phyloP scores from a whole-genome alignment of 2,888 invertebrate genomes.

The Agrochola lota region DNA sequence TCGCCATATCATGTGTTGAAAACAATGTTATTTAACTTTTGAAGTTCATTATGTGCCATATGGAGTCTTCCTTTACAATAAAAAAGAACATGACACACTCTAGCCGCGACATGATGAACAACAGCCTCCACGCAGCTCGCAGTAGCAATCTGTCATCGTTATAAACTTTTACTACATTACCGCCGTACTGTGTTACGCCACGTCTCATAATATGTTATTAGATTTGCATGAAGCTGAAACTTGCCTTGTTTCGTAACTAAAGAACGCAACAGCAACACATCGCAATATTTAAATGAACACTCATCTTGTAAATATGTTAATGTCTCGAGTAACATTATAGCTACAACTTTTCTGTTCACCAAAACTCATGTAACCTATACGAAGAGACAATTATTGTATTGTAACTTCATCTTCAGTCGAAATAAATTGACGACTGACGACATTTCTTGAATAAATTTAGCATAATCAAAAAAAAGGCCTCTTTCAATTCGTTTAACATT shows the following conservation, averaged over 20 bases:
- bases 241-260: slow-evolving; percentile 48
- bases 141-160: slow-evolving; percentile 57
- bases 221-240: slow-evolving; percentile 61
- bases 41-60: background rate
- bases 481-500: slow-evolving; percentile 61
- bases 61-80: background rate
- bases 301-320: slow-evolving; percentile 47
- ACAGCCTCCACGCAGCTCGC: slow-evolving; percentile 16
- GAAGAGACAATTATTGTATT: slow-evolving; percentile 45
- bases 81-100: background rate
- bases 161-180: slow-evolving; percentile 59
- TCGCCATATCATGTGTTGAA: too few species aligned
- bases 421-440: slow-evolving; percentile 55
- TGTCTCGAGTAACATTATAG: slow-evolving; percentile 43
- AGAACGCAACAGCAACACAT: slow-evolving; percentile 29
- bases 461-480: slow-evolving; percentile 58
- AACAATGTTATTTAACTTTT: background rate
- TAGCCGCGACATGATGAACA: slow-evolving; percentile 4
- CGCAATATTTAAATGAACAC: slow-evolving; percentile 48
- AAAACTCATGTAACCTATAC: slow-evolving; percentile 41
- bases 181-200: slow-evolving; percentile 24
- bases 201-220: slow-evolving; percentile 48
- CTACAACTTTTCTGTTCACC: slow-evolving; percentile 42
- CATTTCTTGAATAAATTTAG: slow-evolving; percentile 49
- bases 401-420: slow-evolving; percentile 48